Evolutionary conservation across 2,797 vertebrate genomes (phyloP), one percentile per base, ranked within the genome.

Genomic region (Mallotus villosus): DNA sequence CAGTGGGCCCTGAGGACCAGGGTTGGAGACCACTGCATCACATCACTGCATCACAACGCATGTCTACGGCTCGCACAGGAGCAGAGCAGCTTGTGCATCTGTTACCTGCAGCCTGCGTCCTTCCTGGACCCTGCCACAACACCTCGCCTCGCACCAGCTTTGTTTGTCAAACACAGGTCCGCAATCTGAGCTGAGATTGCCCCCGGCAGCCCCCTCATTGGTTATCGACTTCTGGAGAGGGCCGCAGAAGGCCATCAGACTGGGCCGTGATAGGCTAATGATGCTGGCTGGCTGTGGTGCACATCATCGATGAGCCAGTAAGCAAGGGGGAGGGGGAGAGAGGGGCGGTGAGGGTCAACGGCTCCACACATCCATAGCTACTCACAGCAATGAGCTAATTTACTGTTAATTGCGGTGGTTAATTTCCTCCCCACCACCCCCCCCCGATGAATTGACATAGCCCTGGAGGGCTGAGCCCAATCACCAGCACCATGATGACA

Each of bases 401-500:
- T 90, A 41, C 85, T 88, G 87, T 85, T 91, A 92, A 91, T 91
- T 92, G 89, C 87, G 76, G 79, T 84, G 83, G 84, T 88, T 84
- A 46, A 80, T 86, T 87, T 78, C 70, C 80, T 84, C 86, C 80
- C 66, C 68, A 41, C 67, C 77, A 88, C 70, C 80, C 85, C 86
- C 80, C 66, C 68, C 55, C 67, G 78, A 88, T 89, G 82, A 90
- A 90, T 87, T 89, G 89, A 91, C 89, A 89, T 84, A 88, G 85
- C 83, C 86, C 86, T 66, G 78, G 87, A 89, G 85, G 87, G 87
- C 90, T 90, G 85, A 91, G 88, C 88, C 86, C 89, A 91, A 91
- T 92, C 89, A 91, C 90, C 87, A 57, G 7, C 17, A 84, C 89
- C 88, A 91, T 92, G 91, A 91, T 92, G 90, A 91, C 91, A 91